Percentiles rank a stretch among this genome's conserved stretches.
Conservation (phyloP, 2,797 vertebrate genomes). For the Tadarida brasiliensis region DNA sequence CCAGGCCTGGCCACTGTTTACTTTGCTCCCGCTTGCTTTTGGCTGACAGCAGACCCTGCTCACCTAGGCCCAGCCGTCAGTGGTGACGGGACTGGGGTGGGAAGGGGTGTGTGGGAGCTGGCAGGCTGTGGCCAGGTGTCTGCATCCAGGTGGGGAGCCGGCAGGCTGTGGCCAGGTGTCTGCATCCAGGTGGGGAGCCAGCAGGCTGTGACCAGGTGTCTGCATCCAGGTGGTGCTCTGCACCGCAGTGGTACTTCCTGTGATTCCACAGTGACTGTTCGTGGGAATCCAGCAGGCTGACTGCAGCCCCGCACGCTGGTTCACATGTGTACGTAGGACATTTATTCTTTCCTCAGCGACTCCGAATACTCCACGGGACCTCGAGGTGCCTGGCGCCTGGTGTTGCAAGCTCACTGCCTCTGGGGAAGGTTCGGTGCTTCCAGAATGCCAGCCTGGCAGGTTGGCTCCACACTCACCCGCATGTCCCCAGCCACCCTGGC, state of each 20-base stretch:
- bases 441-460: background rate
- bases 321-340: fast-evolving
- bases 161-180: too few relatives aligned
- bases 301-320: too few relatives aligned
- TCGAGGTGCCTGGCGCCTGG: background rate
- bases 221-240: background rate
- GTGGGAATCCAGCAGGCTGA: too few relatives aligned
- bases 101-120: background rate
- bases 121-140: too few relatives aligned
- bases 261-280: background rate
- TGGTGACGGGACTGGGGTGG: too few relatives aligned
- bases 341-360: background rate
- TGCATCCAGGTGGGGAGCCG: too few relatives aligned
- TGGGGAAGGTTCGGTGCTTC: background rate
- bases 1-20: background rate
- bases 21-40: background rate
- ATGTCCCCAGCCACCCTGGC: too few relatives aligned
- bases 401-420: background rate
- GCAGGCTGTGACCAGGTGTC: background rate
- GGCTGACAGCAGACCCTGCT: background rate
- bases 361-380: background rate
- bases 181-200: too few relatives aligned
- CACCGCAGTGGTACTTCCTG: too few relatives aligned
- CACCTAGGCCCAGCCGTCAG: background rate
- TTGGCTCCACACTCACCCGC: background rate